Base-by-base conservation (phyloP, 2,113 vertebrate species). In the Hypanus sabinus region DNA sequence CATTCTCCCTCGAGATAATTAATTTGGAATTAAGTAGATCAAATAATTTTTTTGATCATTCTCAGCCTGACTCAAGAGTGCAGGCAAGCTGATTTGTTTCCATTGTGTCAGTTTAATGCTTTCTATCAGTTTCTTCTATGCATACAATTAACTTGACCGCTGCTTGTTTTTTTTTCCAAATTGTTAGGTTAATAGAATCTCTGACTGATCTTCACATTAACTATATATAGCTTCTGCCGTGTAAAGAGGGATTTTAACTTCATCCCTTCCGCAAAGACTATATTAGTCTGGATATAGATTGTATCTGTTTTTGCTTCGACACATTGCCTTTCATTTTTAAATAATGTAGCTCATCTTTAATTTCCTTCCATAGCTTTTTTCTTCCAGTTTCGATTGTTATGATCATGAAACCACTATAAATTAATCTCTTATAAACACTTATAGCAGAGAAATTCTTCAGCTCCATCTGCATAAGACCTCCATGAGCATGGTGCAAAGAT, bases 71-170 rank as follows among this genome's bases (percentile, higher is more conserved):
- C 85, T 57, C 27, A n/a, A 62, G 85, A 57, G 27, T 57, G 16
- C 55, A 7, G 57, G 11, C n/a, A 88, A 30, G 85, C n/a, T 88
- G 60, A 88, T 88, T 88, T n/a, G 33, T 62, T 88, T 88, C 85
- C 60, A 88, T 88, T 88, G 85, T 88, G 85, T 88, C 85, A 88
- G 62, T 62, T 88, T 62, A n/a, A 88, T 88, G 85, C 57, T 88
- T 88, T 88, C 55, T 62, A 57, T 60, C 57, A 62, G 55, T 88
- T 88, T 57, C n/a, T 62, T 88, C 57, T 30, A 88, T 88, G 85
- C 55, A 88, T 88, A 88, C 85, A 88, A 88, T 88, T 88, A 88
- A 88, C 57, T 88, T 88, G 85, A 88, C 85, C 27, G 57, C 85
- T 16, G 27, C 85, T 88, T 88, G 85, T 62, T 88, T 60, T 88